These are phyloP conservation scores for Erythrolamprus reginae DNA, from an alignment of 2,113 vertebrate genomes.

Conservation along the genomic window DNA sequence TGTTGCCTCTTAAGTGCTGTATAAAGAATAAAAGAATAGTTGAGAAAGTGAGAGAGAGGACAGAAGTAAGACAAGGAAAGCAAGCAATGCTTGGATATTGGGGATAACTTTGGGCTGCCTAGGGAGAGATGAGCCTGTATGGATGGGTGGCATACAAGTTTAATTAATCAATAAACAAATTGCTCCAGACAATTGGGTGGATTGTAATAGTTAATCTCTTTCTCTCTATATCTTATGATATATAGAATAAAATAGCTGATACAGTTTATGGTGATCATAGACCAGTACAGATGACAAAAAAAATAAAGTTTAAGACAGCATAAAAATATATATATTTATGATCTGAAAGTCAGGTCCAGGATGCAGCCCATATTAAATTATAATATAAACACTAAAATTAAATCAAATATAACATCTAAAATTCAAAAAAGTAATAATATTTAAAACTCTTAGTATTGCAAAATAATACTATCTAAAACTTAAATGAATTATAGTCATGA, in stretches of 20 bases:
- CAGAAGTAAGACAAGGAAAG: neutral
- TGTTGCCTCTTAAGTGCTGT: neutral
- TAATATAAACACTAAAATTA: neutral
- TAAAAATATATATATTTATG: neutral
- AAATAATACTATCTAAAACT: neutral
- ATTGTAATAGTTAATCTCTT: neutral
- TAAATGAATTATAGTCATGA: neutral
- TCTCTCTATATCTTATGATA: neutral
- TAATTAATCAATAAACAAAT: neutral
- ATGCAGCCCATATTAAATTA: neutral
- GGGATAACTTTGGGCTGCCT: neutral
- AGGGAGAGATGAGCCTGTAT: neutral
- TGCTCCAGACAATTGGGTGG: neutral
- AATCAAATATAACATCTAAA: neutral
- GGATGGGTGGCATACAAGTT: neutral
- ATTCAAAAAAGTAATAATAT: neutral
- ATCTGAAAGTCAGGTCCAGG: neutral
- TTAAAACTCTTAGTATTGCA: neutral
- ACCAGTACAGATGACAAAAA: neutral
- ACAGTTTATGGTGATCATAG: too few species aligned
- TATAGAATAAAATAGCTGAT: too few species aligned
- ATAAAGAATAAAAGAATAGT: neutral
- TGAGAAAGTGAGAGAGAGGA: neutral
- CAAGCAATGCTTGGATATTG: neutral
- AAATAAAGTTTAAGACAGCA: neutral